Evolutionary conservation across 2,113 vertebrate genomes (phyloP).

Genomic region (Malurus alboscapulatus): DNA sequence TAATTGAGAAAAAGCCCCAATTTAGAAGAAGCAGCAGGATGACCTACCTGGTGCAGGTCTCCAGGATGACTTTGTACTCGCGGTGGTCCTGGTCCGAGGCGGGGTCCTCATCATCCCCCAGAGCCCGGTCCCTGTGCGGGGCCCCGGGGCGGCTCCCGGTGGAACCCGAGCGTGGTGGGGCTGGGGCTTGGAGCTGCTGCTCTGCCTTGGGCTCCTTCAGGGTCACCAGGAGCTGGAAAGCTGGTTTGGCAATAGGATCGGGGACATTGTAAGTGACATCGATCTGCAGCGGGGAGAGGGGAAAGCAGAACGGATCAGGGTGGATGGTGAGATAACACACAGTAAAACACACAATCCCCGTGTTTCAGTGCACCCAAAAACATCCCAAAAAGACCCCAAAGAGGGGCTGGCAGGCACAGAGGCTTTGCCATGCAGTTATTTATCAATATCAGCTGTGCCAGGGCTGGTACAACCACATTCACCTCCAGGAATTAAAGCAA

Average conservation of each 20-base stretch:
- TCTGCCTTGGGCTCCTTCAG: constrained; percentile 83
- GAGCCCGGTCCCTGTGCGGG: constrained; percentile 67
- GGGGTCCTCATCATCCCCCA: constrained; percentile 86
- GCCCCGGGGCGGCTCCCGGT: constrained; percentile 71
- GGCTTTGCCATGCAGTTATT: neutral
- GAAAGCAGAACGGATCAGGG: neutral
- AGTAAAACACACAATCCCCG: neutral
- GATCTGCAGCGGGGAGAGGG: constrained; percentile 70
- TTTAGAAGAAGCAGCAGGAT: too few species aligned
- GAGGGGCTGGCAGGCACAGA: neutral
- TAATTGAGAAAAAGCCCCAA: too few species aligned
- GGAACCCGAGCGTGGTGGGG: constrained; percentile 43
- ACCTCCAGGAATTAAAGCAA: neutral
- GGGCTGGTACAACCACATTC: neutral
- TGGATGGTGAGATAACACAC: neutral
- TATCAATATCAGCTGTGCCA: neutral
- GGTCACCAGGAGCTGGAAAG: constrained; percentile 88
- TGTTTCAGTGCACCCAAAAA: rapidly evolving
- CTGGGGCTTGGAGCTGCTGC: constrained; percentile 27
- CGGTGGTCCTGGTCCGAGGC: constrained; percentile 84
- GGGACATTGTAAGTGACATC: constrained; percentile 92
- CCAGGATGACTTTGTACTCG: constrained; percentile 85
- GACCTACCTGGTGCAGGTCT: constrained; percentile 85
- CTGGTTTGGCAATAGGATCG: constrained; percentile 86
- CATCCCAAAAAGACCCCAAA: neutral